phyloP scores from a whole-genome alignment of 2,888 invertebrate genomes.

The Ischnus inquisitorius region DNA sequence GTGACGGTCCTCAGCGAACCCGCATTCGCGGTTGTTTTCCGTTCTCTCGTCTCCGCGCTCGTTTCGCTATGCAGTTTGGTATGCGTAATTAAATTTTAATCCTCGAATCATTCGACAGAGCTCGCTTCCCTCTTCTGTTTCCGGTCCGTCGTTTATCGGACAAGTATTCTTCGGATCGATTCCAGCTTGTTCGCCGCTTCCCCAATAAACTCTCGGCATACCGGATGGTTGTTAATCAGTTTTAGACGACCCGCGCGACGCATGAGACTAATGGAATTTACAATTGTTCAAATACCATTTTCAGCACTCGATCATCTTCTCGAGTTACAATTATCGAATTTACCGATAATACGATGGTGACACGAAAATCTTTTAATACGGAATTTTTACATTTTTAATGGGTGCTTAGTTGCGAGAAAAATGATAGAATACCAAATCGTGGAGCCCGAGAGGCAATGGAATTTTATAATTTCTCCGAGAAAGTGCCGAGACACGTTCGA shows the following conservation, averaged over 20 bases:
- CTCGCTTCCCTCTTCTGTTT: neutral
- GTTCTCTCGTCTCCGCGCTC: neutral
- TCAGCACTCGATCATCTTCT: neutral
- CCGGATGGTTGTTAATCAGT: neutral
- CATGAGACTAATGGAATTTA: neutral
- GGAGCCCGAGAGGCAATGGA: neutral
- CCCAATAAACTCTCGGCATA: neutral
- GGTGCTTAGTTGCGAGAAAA: neutral
- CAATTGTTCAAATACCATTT: neutral
- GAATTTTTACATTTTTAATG: neutral
- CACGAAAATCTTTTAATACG: neutral
- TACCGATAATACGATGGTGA: neutral
- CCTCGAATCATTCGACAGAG: constrained; percentile 19
- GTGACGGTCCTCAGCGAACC: neutral
- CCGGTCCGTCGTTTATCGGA: constrained; percentile 16
- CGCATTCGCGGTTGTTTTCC: neutral
- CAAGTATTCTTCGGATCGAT: constrained; percentile 11
- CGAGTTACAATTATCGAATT: neutral
- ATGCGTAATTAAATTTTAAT: constrained; percentile 36
- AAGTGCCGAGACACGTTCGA: constrained; percentile 41
- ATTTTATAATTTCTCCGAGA: constrained; percentile 13
- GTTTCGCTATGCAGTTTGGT: neutral
- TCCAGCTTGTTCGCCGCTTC: neutral
- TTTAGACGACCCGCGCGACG: neutral
- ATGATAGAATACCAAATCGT: neutral